Base-by-base conservation (phyloP, 1,140 invertebrate genomes). In the Argopecten irradians region DNA sequence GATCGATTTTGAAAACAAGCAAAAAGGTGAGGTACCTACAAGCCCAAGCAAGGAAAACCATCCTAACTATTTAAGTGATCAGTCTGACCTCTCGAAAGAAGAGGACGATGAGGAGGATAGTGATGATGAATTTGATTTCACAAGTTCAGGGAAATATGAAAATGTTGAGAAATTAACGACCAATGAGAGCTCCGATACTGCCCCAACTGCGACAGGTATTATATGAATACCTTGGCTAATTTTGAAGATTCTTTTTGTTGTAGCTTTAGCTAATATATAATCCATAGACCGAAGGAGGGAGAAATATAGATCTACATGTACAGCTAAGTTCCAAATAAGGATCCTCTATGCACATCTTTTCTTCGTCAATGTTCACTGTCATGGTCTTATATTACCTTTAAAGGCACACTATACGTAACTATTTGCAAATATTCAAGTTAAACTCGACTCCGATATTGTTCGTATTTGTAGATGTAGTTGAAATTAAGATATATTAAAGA, bases 61-160 rank as follows among this genome's bases (percentile, higher is more conserved):
- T 84, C 86, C 86, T 39, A 87, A 87, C 82, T 87, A 83, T 83
- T 83, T 87, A 82, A 87, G 86, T 87, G 86, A 82, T 32, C 71
- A 87, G n/a, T 82, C 33, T 39, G 86, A 87, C 39, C 41, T 34
- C 71, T 83, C 86, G 19, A 83, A 86, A 82, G 86, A 86, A 36
- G 46, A 86, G 34, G 46, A 82, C 32, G 46, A 82, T 14, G 43
- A 39, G 11, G 86, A 86, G 34, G 34, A 86, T 34, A 82, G 41
- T 86, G 34, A 43, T 46, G 33, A 86, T 33, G 46, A 86, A 82
- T 86, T 82, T 34, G 36, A 84, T 34, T 39, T 34, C 34, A 3
- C 32, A 28, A 84, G 11, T 39, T 34, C 34, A 34, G 36, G 36
- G n/a, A 84, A 35, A 22, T 34, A 35, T 84, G 34, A 84, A 84